A percentile compares a stretch with the other conserved stretches of the same genome.
Evolutionary conservation across 1,140 invertebrate genomes (phyloP).

Genomic region (Steinernema feltiae): DNA sequence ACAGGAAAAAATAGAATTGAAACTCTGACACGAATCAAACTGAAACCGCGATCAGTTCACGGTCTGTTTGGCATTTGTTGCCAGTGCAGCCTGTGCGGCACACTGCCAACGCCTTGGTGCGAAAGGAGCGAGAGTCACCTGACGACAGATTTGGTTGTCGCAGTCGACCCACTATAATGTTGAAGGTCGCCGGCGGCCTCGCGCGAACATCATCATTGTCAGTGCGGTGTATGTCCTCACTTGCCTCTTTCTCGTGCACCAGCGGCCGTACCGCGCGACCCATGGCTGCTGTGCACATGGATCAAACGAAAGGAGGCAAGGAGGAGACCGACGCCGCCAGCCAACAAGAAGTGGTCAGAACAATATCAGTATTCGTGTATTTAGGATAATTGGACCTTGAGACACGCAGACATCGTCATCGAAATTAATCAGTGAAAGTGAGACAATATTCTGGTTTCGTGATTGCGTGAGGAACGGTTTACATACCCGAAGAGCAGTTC

Average conservation of each 20-base stretch:
- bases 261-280: slow-evolving; percentile 7
- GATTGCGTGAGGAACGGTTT: too few relatives aligned
- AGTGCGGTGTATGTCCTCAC: slow-evolving; percentile 8
- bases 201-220: slow-evolving; percentile 14
- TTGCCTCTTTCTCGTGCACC: not conserved
- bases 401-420: not conserved
- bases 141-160: slow-evolving; percentile 11
- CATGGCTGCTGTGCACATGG: not conserved
- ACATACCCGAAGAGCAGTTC: not conserved
- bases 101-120: slow-evolving; percentile 10
- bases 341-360: not conserved
- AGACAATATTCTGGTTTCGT: too few relatives aligned
- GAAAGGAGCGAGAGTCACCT: slow-evolving; percentile 9
- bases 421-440: too few relatives aligned
- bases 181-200: slow-evolving; percentile 14
- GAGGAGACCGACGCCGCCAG: not conserved
- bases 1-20: not conserved
- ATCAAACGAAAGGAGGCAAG: not conserved
- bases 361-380: slow-evolving; percentile 3
- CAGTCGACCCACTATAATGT: slow-evolving; percentile 6
- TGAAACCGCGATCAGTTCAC: not conserved
- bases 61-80: slow-evolving; percentile 1
- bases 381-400: slow-evolving; percentile 11
- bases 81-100: not conserved
- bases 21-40: not conserved